Evolutionary conservation across 2,797 vertebrate genomes (phyloP).

Genomic region (Eulemur coronatus): DNA sequence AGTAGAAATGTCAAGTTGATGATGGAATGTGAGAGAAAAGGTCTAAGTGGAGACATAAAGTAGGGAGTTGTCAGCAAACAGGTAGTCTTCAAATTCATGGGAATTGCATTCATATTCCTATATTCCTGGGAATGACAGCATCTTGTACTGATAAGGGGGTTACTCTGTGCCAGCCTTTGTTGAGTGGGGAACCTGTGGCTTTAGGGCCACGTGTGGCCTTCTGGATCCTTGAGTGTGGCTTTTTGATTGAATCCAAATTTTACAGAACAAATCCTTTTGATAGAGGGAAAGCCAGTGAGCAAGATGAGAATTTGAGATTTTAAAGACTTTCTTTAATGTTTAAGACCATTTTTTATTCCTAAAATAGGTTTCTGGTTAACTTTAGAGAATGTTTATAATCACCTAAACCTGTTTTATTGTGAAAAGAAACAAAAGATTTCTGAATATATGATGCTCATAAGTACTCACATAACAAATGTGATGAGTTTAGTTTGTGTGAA

Average conservation of each 20-base stretch:
- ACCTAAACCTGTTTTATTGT: background rate
- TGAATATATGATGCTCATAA: background rate
- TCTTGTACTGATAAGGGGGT: background rate
- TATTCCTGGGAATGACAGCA: background rate
- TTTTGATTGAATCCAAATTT: background rate
- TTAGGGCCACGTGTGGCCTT: background rate
- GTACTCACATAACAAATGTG: background rate
- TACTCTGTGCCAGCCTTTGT: background rate
- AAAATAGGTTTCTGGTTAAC: conserved; percentile 11
- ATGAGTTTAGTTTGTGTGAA: background rate
- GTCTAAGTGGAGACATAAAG: background rate
- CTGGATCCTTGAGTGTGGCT: background rate
- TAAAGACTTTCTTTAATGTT: background rate
- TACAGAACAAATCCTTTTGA: background rate
- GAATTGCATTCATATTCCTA: too few species aligned
- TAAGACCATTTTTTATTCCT: background rate
- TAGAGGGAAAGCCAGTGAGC: background rate
- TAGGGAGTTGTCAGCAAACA: background rate
- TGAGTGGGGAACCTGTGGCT: background rate
- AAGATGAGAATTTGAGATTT: background rate
- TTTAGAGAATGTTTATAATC: background rate
- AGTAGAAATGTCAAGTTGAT: background rate
- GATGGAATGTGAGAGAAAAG: background rate
- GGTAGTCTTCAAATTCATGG: background rate
- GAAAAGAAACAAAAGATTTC: background rate